Base-by-base conservation (phyloP, 2,797 vertebrate species). In the Lerista edwardsae region DNA sequence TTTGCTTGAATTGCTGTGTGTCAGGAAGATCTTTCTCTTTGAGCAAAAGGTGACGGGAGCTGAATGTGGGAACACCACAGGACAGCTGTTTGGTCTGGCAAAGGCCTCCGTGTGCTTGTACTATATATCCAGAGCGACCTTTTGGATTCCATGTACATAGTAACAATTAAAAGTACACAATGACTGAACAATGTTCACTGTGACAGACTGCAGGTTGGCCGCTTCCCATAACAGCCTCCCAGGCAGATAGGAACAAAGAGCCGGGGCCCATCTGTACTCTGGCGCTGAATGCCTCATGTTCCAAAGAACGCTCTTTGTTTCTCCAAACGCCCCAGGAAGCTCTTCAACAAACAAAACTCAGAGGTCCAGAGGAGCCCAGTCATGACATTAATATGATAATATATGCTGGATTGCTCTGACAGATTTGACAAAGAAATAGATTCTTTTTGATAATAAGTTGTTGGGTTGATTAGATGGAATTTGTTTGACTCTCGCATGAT, bases 101-200 rank as follows among this genome's bases (percentile, higher is more conserved):
- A 88, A 94, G 94, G 94, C 92, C 93, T 95, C 94, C 82, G 81
- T 91, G 91, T 84, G 65, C 95, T 95, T 96, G 95, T 96, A 93
- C 90, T 94, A 93, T 93, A 93, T 93, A 93, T 94, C 94, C 95
- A 96, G 88, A 93, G 95, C 87, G 92, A 93, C 94, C 94, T 94
- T 94, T 95, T 82, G 76, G 92, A 95, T 94, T 96, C 95, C 94
- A 92, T 90, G 89, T 94, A 96, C 95, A 95, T 92, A 94, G 95
- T 94, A 92, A 96, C 95, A 95, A 95, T 96, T 94, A 96, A 95
- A 95, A 91, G 91, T 94, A 87, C 92, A 95, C 94, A 95, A 96
- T 95, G 93, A 93, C 87, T 90, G 88, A 85, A 94, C 95, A 95
- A 91, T 95, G 95, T 95, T 96, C 91, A 59, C 91, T 82, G 92